Evolutionary conservation across 2,113 vertebrate genomes (phyloP), one percentile per base, ranked within the genome.

Genomic region (Anolis carolinensis): DNA sequence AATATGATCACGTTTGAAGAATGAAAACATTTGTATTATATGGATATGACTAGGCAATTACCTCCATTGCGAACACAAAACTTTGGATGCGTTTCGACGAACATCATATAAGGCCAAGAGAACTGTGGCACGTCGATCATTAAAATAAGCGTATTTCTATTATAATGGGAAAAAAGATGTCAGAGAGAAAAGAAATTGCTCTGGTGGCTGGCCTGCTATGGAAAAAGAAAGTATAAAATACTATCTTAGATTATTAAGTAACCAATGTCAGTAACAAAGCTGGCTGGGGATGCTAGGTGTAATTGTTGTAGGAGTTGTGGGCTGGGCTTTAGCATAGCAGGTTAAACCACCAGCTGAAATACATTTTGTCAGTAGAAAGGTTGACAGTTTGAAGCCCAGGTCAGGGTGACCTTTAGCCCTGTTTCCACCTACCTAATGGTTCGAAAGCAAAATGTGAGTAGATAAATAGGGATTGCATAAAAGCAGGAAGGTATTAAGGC

Each of bases 21-120:
- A 72, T 48, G 91, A 7, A 92, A 83, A 25, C 65, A 65, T 92
- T 92, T 96, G 94, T 95, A 95, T 96, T 91, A 94, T 94, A 95
- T 95, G 95, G 94, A 95, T 96, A 95, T 92, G 92, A 88, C 8
- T 89, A 75, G 11, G 88, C 75, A 93, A 75, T 94, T 90, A 94
- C 82, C 83, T 94, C 89, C 92, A 82, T 89, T 94, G 91, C 86
- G 89, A 95, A 85, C 86, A 79, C 82, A 89, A 83, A 96, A 88
- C 80, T 86, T 83, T 81, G 90, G 76, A 88, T 82, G 9, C 93
- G 77, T 94, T 93, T 81, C 83, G 87, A 78, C 84, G 71, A 88
- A 27, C 85, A 73, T 65, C 87, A 0, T 10, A 83, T 20, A 9
- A 25, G 89, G 85, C 36, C 88, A 87, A 48, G 62, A 79, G 32